Evolutionary conservation across 1,140 invertebrate species (phyloP).

Genomic region (Parapsyche elsis): DNA sequence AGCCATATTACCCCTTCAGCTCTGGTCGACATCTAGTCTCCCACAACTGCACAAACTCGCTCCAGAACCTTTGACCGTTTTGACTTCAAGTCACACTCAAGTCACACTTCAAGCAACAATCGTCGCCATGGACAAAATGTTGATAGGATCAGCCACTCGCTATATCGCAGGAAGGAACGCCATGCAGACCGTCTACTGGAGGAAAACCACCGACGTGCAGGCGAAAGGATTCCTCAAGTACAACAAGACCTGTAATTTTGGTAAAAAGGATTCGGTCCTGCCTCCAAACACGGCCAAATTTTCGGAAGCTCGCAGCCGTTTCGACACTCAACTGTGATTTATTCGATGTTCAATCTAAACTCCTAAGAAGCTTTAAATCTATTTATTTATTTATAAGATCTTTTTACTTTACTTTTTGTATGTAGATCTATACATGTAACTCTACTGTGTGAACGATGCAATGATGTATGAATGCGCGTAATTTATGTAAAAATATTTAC

Average conservation of each 20-base stretch:
- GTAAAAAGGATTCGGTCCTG: conserved; percentile 65
- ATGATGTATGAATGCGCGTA: too few species aligned
- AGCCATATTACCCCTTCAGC: too few species aligned
- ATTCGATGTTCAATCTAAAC: conserved; percentile 15
- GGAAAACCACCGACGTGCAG: conserved; percentile 65
- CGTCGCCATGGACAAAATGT: conserved; percentile 63
- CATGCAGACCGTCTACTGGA: conserved; percentile 78
- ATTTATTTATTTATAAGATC: conserved; percentile 10
- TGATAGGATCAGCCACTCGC: conserved; percentile 73
- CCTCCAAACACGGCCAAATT: conserved; percentile 65
- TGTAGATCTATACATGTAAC: too few species aligned
- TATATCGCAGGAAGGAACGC: conserved; percentile 77
- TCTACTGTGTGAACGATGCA: too few species aligned
- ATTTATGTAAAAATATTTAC: too few species aligned
- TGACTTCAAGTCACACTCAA: neutral
- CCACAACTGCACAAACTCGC: neutral
- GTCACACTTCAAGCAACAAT: neutral
- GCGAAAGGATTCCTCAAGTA: conserved; percentile 70
- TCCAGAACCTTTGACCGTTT: neutral
- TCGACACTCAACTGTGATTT: conserved; percentile 1
- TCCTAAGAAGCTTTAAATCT: neutral
- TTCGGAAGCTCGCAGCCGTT: conserved; percentile 62
- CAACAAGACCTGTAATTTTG: conserved; percentile 72
- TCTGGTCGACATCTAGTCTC: neutral
- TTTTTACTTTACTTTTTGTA: too few species aligned